Evolutionary conservation across 2,113 vertebrate genomes (phyloP).

Genomic region (Trematomus loennbergii): DNA sequence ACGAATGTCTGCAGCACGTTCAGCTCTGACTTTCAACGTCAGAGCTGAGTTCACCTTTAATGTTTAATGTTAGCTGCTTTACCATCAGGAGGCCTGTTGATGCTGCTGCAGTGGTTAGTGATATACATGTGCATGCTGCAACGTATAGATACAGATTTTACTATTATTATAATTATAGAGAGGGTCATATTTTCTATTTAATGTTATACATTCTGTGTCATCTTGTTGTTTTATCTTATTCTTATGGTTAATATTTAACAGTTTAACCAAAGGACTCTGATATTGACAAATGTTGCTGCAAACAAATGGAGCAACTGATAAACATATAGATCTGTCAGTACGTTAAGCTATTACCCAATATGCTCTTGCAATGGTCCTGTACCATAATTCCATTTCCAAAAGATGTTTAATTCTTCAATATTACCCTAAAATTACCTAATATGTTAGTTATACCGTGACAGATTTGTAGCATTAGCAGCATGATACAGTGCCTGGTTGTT

Average conservation of each 20-base stretch:
- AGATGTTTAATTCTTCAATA: no score
- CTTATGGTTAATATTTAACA: no score
- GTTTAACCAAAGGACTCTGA: not conserved
- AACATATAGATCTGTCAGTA: not conserved
- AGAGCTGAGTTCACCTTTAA: conserved; percentile 6
- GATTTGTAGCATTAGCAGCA: not conserved
- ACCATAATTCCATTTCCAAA: not conserved
- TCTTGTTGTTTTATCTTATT: no score
- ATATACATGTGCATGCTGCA: no score
- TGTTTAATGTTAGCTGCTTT: not conserved
- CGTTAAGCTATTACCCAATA: not conserved
- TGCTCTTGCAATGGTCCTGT: not conserved
- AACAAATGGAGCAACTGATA: conserved; percentile 5
- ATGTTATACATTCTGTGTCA: no score
- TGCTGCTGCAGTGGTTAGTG: no score
- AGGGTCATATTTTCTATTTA: no score
- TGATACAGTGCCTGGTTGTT: not conserved
- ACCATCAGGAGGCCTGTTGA: not conserved
- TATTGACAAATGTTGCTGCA: conserved; percentile 15
- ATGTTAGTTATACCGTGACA: not conserved
- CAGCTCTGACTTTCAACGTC: not conserved
- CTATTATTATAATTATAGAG: no score
- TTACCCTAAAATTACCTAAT: not conserved
- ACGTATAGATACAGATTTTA: no score
- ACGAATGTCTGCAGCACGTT: conserved; percentile 10